A percentile compares a stretch with the other conserved stretches of the same genome.
phyloP scores from a whole-genome alignment of 1,140 invertebrate species.

The Elymnias hypermnestra region DNA sequence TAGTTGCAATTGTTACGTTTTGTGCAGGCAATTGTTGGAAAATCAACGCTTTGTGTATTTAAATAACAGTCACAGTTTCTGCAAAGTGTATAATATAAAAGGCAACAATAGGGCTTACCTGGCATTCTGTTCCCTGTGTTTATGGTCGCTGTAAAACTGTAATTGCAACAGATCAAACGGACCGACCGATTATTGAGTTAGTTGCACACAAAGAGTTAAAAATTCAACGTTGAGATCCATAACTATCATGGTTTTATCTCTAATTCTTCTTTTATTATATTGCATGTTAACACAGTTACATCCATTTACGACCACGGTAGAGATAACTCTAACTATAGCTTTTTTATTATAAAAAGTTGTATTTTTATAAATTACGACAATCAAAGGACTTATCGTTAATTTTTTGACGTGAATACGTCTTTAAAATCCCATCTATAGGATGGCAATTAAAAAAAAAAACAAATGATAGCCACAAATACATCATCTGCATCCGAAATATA shows the following conservation, averaged over 20 bases:
- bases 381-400: too few species aligned
- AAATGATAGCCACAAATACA: too few species aligned
- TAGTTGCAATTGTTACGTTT: background rate
- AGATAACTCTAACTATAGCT: too few species aligned
- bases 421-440: too few species aligned
- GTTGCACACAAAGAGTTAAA: conserved; percentile 14
- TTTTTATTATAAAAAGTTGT: too few species aligned
- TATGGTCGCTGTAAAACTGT: conserved; percentile 58
- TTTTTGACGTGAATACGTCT: too few species aligned
- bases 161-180: conserved; percentile 60
- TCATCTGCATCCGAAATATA: too few species aligned
- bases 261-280: too few species aligned
- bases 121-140: conserved; percentile 47
- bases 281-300: too few species aligned
- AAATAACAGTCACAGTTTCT: background rate
- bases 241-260: background rate
- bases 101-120: conserved; percentile 51
- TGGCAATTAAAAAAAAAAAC: too few species aligned
- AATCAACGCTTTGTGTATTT: background rate
- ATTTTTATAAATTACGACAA: too few species aligned
- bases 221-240: background rate
- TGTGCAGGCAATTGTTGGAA: background rate
- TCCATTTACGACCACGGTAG: too few species aligned
- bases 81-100: conserved; percentile 12
- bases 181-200: conserved; percentile 31